A percentile compares a stretch with the other conserved stretches of the same genome.
phyloP scores from a whole-genome alignment of 2,888 invertebrate species.

The Chrysomela aeneicollis region DNA sequence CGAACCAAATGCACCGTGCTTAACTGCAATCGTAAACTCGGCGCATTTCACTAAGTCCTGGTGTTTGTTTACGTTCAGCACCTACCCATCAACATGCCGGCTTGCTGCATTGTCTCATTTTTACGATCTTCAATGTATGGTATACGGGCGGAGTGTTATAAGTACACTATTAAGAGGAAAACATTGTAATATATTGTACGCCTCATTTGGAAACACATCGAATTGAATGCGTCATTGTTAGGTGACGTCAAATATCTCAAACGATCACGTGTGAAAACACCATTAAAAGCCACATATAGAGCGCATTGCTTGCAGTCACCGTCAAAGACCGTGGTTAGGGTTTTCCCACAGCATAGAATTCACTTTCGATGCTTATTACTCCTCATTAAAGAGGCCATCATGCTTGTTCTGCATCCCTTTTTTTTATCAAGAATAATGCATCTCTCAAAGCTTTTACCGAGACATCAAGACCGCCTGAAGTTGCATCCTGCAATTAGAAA shows the following conservation, averaged over 20 bases:
- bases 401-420: too few species aligned
- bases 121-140: constrained; percentile 6
- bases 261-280: background rate
- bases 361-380: too few species aligned
- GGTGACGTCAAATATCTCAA: background rate
- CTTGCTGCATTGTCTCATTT: constrained; percentile 7
- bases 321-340: background rate
- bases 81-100: constrained; percentile 14
- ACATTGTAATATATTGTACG: constrained; percentile 4
- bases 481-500: too few species aligned
- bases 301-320: background rate
- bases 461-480: too few species aligned
- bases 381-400: too few species aligned
- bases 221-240: constrained; percentile 5
- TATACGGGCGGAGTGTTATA: constrained; percentile 2
- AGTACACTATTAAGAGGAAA: constrained; percentile 1
- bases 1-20: constrained; percentile 4
- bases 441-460: too few species aligned
- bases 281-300: background rate
- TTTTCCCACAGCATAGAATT: too few species aligned
- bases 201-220: background rate
- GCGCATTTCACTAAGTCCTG: constrained; percentile 14
- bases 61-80: constrained; percentile 20
- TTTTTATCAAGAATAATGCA: too few species aligned
- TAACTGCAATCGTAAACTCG: constrained; percentile 16